Conservation (phyloP, 2,113 vertebrate genomes). For the Sinocyclocheilus grahami region DNA sequence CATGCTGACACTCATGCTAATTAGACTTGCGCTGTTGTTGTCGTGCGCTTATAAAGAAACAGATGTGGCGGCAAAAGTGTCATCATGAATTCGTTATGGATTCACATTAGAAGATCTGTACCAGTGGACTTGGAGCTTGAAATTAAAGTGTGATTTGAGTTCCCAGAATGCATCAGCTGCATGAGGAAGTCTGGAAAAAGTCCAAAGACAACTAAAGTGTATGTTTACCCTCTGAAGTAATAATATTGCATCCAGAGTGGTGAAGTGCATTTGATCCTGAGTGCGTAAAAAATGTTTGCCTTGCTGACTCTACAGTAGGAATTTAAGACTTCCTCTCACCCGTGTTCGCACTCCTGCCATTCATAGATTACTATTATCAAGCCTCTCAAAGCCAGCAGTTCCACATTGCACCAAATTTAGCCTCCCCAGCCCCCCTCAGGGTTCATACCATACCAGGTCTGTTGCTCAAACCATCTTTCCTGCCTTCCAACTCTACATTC, state of each 20-base stretch:
- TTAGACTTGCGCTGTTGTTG: conserved; percentile 19
- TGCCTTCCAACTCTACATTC: conserved; percentile 38
- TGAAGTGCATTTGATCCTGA: background rate
- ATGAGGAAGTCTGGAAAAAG: background rate
- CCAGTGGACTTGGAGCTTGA: background rate
- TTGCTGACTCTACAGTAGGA: conserved; percentile 72
- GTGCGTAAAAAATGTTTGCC: background rate
- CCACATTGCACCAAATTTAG: conserved; percentile 77
- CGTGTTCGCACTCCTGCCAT: conserved; percentile 65
- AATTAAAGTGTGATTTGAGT: background rate
- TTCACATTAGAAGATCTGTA: background rate
- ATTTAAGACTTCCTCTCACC: conserved; percentile 69
- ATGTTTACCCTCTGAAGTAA: background rate
- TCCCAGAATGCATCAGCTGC: background rate
- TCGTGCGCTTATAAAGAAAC: conserved; percentile 2
- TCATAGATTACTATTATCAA: conserved; percentile 79
- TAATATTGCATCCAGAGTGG: background rate
- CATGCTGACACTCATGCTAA: conserved; percentile 36
- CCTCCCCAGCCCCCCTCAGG: conserved; percentile 62
- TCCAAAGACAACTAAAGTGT: background rate
- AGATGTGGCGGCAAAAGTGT: conserved; percentile 13
- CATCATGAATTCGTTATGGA: background rate
- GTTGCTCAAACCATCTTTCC: conserved; percentile 42
- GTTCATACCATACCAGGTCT: conserved; percentile 57
- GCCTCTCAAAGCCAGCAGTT: conserved; percentile 71